These are phyloP conservation scores for Meriones psammophilus DNA, from an alignment of 2,797 vertebrate genomes.

Conservation along the genomic window DNA sequence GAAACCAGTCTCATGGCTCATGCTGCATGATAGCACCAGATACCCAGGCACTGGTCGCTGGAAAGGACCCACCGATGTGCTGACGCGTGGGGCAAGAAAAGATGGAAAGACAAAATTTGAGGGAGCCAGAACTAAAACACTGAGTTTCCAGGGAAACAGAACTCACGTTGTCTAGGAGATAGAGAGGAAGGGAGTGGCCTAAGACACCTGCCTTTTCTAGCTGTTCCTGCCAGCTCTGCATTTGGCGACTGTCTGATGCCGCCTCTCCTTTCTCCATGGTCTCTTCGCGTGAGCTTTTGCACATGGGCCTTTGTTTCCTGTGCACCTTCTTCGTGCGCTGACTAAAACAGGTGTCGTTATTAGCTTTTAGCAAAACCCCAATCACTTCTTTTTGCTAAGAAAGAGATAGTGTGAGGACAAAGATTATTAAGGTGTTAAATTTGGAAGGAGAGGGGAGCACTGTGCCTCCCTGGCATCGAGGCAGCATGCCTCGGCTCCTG, in stretches of 20 bases:
- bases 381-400: background rate
- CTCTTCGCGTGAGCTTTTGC: background rate
- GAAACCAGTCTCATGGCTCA: background rate
- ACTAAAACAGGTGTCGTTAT: background rate
- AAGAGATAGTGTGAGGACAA: conserved; percentile 25
- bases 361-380: conserved; percentile 55
- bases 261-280: background rate
- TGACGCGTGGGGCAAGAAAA: background rate
- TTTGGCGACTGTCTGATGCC: background rate
- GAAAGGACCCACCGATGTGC: background rate
- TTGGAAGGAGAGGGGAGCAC: background rate
- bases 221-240: background rate
- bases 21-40: background rate
- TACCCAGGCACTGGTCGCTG: background rate
- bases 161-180: background rate
- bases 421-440: conserved; percentile 13
- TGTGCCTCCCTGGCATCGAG: background rate
- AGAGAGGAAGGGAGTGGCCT: background rate
- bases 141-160: background rate
- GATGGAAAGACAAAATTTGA: too few species aligned
- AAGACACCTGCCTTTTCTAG: background rate
- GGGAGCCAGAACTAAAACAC: background rate
- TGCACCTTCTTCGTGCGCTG: background rate
- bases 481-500: background rate
- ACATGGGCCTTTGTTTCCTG: background rate